Evolutionary conservation across 2,113 vertebrate genomes (phyloP).

Genomic region (Aptenodytes patagonicus): DNA sequence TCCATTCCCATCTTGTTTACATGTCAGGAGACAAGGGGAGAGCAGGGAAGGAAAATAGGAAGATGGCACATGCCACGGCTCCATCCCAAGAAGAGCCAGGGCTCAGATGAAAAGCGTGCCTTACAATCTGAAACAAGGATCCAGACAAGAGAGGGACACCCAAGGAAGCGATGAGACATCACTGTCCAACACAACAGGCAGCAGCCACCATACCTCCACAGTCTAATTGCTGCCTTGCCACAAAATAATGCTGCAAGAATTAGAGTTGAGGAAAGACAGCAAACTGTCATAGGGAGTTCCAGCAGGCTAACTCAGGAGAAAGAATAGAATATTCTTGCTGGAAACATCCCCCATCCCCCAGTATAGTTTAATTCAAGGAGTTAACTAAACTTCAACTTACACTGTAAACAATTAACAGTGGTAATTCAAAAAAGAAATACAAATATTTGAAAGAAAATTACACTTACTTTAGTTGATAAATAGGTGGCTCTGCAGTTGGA

Average conservation of each 20-base stretch:
- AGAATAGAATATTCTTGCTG: background rate
- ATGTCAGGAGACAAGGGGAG: background rate
- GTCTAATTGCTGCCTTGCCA: background rate
- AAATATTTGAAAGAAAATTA: background rate
- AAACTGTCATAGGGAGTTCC: background rate
- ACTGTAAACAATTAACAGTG: background rate
- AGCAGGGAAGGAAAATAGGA: background rate
- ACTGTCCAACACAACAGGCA: background rate
- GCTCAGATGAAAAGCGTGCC: background rate
- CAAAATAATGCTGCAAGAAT: background rate
- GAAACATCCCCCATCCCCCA: background rate
- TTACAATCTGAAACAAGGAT: background rate
- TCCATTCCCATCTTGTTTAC: background rate
- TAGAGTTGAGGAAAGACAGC: background rate
- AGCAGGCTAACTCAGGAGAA: background rate
- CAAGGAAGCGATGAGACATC: background rate
- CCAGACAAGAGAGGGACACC: background rate
- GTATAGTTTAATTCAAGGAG: background rate
- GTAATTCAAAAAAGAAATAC: background rate
- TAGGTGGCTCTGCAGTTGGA: conserved; percentile 86
- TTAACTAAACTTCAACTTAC: background rate
- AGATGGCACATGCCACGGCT: background rate
- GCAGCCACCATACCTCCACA: background rate
- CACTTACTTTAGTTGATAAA: conserved; percentile 96
- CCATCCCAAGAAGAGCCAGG: background rate